These are phyloP conservation scores for Hyposoter didymator DNA, from an alignment of 2,888 invertebrate genomes.

Conservation along the genomic window DNA sequence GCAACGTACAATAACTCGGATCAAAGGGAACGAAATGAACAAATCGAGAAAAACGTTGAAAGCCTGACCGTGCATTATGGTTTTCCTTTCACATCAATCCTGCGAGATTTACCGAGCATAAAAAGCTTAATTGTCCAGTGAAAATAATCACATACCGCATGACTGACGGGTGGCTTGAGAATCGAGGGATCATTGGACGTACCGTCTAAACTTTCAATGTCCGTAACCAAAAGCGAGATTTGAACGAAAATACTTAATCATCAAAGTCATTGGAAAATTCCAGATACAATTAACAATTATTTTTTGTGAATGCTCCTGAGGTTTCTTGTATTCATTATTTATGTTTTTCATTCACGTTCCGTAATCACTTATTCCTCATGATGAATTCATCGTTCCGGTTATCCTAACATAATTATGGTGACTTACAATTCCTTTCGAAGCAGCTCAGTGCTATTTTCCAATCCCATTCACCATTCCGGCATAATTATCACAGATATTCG, in stretches of 20 bases:
- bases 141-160: slow-evolving; percentile 24
- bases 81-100: slow-evolving; percentile 34
- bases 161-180: slow-evolving; percentile 37
- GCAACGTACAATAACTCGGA: not conserved
- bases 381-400: not conserved
- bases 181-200: slow-evolving; percentile 2
- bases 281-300: slow-evolving; percentile 14
- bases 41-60: slow-evolving; percentile 14
- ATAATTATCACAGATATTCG: not conserved
- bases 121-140: slow-evolving; percentile 35
- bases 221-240: slow-evolving; percentile 19
- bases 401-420: not conserved
- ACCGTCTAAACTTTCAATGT: slow-evolving; percentile 7
- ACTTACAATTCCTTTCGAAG: slow-evolving; percentile 1
- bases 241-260: slow-evolving; percentile 21
- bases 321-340: slow-evolving; percentile 17
- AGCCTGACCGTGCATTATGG: not conserved
- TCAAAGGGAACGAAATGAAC: slow-evolving; percentile 20
- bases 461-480: not conserved
- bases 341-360: not conserved
- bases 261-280: not conserved
- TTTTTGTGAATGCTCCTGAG: not conserved
- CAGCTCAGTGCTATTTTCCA: not conserved
- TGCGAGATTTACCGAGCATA: slow-evolving; percentile 29
- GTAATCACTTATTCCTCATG: not conserved